These are phyloP conservation scores for Chelon auratus DNA, from an alignment of 2,797 vertebrate genomes.

Conservation along the genomic window DNA sequence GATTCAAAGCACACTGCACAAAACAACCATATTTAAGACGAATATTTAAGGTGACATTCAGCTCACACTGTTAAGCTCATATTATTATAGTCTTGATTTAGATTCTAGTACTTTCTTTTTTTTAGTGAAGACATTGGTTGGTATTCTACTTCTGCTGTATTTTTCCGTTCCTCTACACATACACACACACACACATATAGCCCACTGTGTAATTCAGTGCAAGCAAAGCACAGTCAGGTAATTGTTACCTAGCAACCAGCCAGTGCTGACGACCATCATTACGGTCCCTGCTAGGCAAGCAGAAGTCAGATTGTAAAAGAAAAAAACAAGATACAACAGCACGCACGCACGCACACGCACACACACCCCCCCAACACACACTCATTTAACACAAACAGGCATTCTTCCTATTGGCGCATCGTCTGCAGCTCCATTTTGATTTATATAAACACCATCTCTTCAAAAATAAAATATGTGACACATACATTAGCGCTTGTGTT, in stretches of 20 bases:
- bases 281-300: conserved; percentile 80
- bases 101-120: conserved; percentile 41
- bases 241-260: conserved; percentile 88
- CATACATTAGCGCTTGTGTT: conserved; percentile 30
- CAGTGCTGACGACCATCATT: conserved; percentile 85
- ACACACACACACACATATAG: conserved; percentile 48
- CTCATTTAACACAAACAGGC: conserved; percentile 8
- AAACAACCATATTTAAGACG: background rate
- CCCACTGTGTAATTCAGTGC: conserved; percentile 77
- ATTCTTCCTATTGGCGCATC: conserved; percentile 29
- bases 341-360: conserved; percentile 22
- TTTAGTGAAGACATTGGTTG: conserved; percentile 56
- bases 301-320: conserved; percentile 77
- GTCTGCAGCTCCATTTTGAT: conserved; percentile 33
- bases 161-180: conserved; percentile 65
- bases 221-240: conserved; percentile 86
- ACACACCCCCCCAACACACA: conserved; percentile 5
- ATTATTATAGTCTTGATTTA: background rate
- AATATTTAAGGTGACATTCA: background rate
- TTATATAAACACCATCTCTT: conserved; percentile 36
- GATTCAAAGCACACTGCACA: conserved; percentile 4
- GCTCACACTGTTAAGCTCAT: conserved; percentile 13
- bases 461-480: conserved; percentile 49
- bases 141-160: conserved; percentile 68
- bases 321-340: conserved; percentile 51